Percentiles rank a stretch among this genome's conserved stretches.
phyloP scores from a whole-genome alignment of 1,140 invertebrate species.

The Orchestia grillus region DNA sequence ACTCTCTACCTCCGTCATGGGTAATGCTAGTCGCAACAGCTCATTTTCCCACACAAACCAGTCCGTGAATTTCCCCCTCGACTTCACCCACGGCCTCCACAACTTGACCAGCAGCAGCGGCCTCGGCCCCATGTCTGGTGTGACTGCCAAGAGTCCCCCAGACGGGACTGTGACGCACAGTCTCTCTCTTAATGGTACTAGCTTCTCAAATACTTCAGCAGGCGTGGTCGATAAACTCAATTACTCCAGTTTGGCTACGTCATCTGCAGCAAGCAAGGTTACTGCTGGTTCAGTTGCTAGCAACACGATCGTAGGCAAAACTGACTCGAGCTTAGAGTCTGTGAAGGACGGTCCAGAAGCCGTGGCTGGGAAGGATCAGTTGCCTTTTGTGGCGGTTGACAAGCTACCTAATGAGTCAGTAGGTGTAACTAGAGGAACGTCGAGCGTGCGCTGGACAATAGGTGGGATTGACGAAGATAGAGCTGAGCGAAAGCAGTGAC shows the following conservation, averaged over 20 bases:
- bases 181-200: not conserved
- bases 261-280: not conserved
- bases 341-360: not conserved
- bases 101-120: not conserved
- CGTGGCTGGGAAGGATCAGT: no score
- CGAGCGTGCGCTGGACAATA: not conserved
- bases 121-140: no score
- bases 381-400: not conserved
- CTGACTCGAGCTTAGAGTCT: not conserved
- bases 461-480: not conserved
- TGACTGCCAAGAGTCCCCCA: not conserved
- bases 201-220: not conserved
- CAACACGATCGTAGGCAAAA: not conserved
- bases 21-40: not conserved
- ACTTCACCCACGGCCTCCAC: not conserved
- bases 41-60: not conserved
- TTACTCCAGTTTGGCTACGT: not conserved
- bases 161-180: not conserved
- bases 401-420: not conserved
- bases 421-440: not conserved
- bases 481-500: not conserved
- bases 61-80: no score
- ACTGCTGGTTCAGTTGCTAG: not conserved
- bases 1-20: conserved; percentile 38
- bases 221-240: not conserved